phyloP scores from a whole-genome alignment of 2,113 vertebrate genomes.

The Corvus moneduloides region DNA sequence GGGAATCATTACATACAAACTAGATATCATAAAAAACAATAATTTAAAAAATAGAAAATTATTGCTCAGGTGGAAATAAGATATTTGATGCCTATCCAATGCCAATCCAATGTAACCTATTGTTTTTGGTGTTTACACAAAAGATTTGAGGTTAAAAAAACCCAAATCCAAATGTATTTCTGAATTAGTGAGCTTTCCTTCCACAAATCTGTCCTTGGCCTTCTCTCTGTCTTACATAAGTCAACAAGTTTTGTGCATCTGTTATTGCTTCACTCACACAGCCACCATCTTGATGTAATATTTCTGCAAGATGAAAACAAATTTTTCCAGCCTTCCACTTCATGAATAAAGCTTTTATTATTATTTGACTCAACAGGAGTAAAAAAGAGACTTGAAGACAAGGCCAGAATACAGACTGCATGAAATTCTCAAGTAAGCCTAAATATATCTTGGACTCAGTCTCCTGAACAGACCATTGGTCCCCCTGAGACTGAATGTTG shows the following conservation, averaged over 20 bases:
- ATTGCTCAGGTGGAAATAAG: neutral
- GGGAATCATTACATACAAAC: neutral
- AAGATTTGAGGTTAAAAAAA: neutral
- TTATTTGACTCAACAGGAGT: neutral
- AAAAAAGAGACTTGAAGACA: neutral
- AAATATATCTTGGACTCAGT: neutral
- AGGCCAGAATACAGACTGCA: neutral
- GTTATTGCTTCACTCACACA: neutral
- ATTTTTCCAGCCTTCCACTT: neutral
- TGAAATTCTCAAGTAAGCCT: neutral
- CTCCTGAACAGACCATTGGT: neutral
- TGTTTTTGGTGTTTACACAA: neutral
- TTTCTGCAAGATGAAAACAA: neutral
- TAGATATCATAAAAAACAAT: neutral
- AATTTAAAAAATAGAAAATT: neutral
- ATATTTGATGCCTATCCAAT: neutral
- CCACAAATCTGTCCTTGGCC: neutral
- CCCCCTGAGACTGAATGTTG: neutral
- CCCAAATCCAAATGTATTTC: neutral
- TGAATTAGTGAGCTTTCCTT: neutral
- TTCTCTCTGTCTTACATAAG: neutral
- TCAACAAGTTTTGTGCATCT: neutral
- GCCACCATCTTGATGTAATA: neutral
- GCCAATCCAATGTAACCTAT: neutral
- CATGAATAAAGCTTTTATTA: neutral